Evolutionary conservation across 2,888 invertebrate genomes (phyloP), one percentile per base, ranked within the genome.

Genomic region (Malthinus flaveolus): DNA sequence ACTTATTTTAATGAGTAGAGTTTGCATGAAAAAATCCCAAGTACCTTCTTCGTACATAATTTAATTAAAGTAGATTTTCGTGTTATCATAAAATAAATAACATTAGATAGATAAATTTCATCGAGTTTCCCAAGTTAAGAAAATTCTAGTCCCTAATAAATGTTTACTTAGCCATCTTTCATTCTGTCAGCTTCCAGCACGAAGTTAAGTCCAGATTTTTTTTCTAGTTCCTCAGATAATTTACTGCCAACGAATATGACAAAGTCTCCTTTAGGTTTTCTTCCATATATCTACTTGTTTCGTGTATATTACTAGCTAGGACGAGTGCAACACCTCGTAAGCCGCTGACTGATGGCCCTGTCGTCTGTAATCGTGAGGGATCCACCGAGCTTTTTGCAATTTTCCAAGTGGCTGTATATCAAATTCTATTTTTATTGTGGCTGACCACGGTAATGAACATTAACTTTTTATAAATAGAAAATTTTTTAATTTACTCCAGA

Each of bases 401-500:
- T 74, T 74, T 74, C 73, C 74, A 69, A 73, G 72, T 73, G 73
- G 72, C 71, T 72, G 73, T 74, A 71, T 73, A 73, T 73, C 72
- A 71, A 65, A 65, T 48, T 58, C 66, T 59, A 59, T 63, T 60
- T 72, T 70, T 71, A 69, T 71, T 69, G 71, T 66, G 23, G 66
- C 69, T 71, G 69, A 72, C 72, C 71, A 66, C 70, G 65, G 2
- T 23, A 23, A 23, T 23, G 5, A 23, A 3, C 5, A 23, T 5
- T 23, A 23, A 23, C 12, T 42, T 42, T 13, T 13, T 42, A 23
- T 23, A 23, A 23, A 23, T 23, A 23, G 2, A n/a, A n/a, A n/a
- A 15, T 23, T 31, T 9, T 8, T n/a, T n/a, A n/a, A 13, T n/a
- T 44, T 44, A 44, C 23, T 31, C 15, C 5, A 23, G 7, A 44